Percentiles rank a stretch among this genome's conserved stretches.
Evolutionary conservation across 2,797 vertebrate species (phyloP).

Genomic region (Artibeus jamaicensis): DNA sequence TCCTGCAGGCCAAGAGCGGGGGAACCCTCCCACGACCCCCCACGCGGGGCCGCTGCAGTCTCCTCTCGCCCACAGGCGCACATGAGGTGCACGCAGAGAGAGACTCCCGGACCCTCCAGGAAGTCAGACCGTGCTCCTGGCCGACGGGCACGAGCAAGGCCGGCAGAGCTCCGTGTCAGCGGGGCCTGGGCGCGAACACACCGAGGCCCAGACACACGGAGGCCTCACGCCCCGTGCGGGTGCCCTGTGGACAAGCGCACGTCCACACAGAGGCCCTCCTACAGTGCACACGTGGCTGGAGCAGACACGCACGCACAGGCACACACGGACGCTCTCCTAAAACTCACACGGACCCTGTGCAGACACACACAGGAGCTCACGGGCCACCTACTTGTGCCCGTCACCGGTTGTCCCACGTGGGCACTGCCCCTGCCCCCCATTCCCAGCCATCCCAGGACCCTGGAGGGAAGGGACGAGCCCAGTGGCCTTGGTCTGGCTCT

Average conservation of each 20-base stretch:
- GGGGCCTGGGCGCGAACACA: neutral
- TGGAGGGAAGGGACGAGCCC: accelerated
- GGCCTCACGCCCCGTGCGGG: neutral
- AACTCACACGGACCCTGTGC: accelerated
- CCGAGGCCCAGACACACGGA: neutral
- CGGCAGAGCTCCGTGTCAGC: neutral
- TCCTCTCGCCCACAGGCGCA: neutral
- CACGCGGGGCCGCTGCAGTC: accelerated
- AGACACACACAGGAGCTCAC: neutral
- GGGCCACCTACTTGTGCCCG: accelerated
- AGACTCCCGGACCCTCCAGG: too few relatives aligned
- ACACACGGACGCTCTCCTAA: neutral
- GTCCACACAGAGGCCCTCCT: neutral
- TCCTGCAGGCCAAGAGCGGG: accelerated
- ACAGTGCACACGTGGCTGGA: too few relatives aligned
- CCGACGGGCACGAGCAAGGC: too few relatives aligned
- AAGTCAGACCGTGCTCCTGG: too few relatives aligned
- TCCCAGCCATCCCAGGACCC: too few relatives aligned
- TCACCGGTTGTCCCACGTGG: neutral
- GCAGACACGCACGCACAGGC: too few relatives aligned
- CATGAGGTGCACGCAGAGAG: too few relatives aligned
- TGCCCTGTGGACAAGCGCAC: too few relatives aligned
- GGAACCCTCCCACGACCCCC: accelerated
- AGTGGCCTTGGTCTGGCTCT: neutral
- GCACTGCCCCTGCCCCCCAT: neutral